Conservation (phyloP, 2,113 vertebrate genomes). For the Boulengeromyrus knoepffleri region DNA sequence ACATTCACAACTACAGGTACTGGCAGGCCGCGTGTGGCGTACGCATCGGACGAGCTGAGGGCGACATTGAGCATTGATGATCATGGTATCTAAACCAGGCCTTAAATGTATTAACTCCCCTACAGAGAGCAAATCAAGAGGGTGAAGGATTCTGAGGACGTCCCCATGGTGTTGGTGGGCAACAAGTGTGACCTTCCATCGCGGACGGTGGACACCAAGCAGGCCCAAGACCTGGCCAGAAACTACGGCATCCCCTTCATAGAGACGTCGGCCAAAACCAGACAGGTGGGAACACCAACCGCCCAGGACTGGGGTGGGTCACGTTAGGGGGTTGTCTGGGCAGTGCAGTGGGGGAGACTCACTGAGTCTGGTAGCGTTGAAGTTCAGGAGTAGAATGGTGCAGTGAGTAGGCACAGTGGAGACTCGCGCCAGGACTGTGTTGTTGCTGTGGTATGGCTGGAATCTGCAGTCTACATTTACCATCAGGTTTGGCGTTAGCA, state of each 20-base stretch:
- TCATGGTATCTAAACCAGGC: background rate
- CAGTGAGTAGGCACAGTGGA: background rate
- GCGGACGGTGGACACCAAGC: conserved; percentile 51
- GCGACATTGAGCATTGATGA: background rate
- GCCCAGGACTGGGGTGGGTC: too few species aligned
- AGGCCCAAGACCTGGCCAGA: conserved; percentile 50
- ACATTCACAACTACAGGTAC: conserved; percentile 23
- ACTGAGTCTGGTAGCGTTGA: background rate
- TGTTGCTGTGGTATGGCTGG: background rate
- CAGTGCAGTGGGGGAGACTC: background rate
- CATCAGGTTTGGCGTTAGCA: background rate
- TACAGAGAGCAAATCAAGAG: conserved; percentile 51
- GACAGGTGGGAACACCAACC: conserved; percentile 37
- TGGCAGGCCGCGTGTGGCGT: background rate
- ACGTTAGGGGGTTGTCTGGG: too few species aligned
- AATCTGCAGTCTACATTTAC: background rate
- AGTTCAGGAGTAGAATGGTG: background rate
- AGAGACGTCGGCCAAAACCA: conserved; percentile 54
- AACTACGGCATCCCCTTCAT: conserved; percentile 52
- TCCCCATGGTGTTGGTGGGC: conserved; percentile 53
- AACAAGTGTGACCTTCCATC: conserved; percentile 45
- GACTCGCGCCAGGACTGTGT: background rate
- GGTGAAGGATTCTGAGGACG: conserved; percentile 53
- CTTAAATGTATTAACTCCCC: background rate
- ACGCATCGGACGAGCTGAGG: background rate